phyloP scores from a whole-genome alignment of 1,140 invertebrate genomes.

The Subanguina moxae region DNA sequence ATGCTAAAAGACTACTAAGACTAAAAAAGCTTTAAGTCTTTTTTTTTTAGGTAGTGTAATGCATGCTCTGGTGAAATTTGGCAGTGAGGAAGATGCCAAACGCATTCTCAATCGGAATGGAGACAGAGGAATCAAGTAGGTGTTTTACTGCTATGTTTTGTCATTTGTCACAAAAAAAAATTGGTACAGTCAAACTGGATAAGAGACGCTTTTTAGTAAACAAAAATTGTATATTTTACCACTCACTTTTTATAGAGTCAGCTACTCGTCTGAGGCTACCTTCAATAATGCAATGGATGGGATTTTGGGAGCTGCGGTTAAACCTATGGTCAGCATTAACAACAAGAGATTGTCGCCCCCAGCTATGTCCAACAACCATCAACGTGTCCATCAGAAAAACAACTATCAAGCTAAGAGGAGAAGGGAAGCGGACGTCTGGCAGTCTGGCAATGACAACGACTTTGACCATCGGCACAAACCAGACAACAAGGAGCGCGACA shows the following conservation, averaged over 20 bases:
- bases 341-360: background rate
- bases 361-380: background rate
- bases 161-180: background rate
- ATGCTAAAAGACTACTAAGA: too few species aligned
- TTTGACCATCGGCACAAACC: background rate
- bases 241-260: background rate
- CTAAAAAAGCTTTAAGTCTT: too few species aligned
- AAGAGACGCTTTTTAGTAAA: background rate
- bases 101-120: background rate
- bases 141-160: background rate
- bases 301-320: background rate
- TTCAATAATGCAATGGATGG: slow-evolving; percentile 7
- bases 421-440: too few species aligned
- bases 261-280: background rate
- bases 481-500: background rate
- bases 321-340: background rate
- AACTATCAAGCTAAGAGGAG: background rate
- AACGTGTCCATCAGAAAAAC: background rate
- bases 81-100: slow-evolving; percentile 7
- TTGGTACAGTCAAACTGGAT: too few species aligned
- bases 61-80: slow-evolving; percentile 9
- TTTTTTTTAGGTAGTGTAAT: background rate
- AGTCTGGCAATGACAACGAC: background rate
- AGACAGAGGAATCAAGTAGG: slow-evolving; percentile 4
- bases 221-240: too few species aligned